Evolutionary conservation across 64 coral and sea anemone species (phyloP).

Genomic region (Anthopleura sola): DNA sequence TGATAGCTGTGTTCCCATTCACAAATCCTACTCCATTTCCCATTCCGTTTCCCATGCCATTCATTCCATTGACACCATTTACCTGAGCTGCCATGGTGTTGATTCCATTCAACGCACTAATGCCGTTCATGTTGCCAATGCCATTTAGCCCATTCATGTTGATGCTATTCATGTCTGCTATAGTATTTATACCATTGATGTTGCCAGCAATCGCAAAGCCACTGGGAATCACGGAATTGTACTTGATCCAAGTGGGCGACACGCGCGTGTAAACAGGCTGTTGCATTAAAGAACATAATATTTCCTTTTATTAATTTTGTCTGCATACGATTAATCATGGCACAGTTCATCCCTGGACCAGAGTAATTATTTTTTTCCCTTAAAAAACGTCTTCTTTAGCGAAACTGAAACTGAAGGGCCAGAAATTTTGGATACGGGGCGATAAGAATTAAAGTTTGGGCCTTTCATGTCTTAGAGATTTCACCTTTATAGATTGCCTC

Average conservation of each 20-base stretch:
- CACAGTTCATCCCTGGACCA: too few species aligned
- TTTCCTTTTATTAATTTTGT: not conserved
- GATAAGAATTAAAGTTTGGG: too few species aligned
- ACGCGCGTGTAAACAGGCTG: constrained; percentile 90
- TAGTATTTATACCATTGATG: constrained; percentile 73
- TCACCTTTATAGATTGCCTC: too few species aligned
- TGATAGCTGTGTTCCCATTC: constrained; percentile 73
- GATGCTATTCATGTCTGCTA: constrained; percentile 79
- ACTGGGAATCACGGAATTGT: constrained; percentile 87
- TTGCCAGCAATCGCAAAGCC: constrained; percentile 88
- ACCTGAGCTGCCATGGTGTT: constrained; percentile 79
- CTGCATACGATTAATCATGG: not conserved
- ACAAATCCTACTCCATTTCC: constrained; percentile 72
- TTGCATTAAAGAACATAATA: not conserved
- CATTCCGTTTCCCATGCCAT: constrained; percentile 81
- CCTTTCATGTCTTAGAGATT: too few species aligned
- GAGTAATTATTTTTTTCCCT: too few species aligned
- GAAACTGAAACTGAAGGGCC: too few species aligned
- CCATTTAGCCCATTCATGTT: constrained; percentile 82
- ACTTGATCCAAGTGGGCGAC: constrained; percentile 98
- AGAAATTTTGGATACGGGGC: too few species aligned
- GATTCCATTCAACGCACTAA: constrained; percentile 69
- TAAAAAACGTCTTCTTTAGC: too few species aligned
- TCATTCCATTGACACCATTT: constrained; percentile 79
- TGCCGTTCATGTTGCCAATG: constrained; percentile 50